phyloP scores from a whole-genome alignment of 2,797 vertebrate genomes.

The Rhabdomys pumilio region DNA sequence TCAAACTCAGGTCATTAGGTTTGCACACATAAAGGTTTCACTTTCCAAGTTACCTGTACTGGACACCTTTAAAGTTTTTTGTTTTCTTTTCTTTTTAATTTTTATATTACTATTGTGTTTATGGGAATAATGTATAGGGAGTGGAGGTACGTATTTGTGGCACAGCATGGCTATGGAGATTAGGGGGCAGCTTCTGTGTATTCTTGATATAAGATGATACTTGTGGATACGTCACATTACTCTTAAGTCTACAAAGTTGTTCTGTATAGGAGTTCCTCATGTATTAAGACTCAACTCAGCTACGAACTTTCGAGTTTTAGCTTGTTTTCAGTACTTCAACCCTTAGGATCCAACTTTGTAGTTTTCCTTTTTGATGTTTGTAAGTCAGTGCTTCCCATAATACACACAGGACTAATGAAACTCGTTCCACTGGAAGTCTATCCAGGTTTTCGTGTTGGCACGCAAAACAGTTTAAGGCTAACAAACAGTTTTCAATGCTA shows the following conservation, averaged over 20 bases:
- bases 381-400: slow-evolving; percentile 49
- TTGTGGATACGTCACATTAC: background rate
- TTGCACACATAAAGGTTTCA: background rate
- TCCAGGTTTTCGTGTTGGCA: background rate
- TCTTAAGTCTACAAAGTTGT: background rate
- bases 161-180: background rate
- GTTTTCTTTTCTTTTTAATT: background rate
- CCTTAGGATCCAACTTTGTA: slow-evolving; percentile 30
- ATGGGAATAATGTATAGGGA: background rate
- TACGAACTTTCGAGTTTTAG: slow-evolving; percentile 36
- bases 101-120: background rate
- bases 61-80: background rate
- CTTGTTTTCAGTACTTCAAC: slow-evolving; percentile 36
- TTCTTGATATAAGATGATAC: slow-evolving; percentile 32
- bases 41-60: background rate
- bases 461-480: background rate
- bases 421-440: slow-evolving; percentile 22
- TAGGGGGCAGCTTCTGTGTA: background rate
- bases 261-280: background rate
- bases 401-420: background rate
- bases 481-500: background rate
- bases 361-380: slow-evolving; percentile 31
- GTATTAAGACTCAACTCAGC: slow-evolving; percentile 50
- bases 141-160: background rate
- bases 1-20: background rate